Base-by-base conservation (phyloP, 2,113 vertebrate genomes). In the Oncorhynchus masou region DNA sequence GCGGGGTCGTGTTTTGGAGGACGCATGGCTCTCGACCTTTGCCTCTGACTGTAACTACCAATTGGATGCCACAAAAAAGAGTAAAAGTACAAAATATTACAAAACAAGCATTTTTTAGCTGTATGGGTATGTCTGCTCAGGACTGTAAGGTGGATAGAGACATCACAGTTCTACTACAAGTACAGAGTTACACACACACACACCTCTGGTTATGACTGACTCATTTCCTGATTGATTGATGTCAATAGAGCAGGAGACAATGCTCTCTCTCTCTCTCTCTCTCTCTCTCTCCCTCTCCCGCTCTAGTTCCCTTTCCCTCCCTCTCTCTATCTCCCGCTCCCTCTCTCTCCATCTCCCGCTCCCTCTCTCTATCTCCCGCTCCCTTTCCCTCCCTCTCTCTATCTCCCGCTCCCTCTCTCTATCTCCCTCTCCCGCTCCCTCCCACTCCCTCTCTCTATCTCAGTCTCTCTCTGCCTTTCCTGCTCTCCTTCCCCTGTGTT, bases 401-500 rank as follows among this genome's bases (percentile, higher is more conserved):
- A 11, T 3, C 4, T 13, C 25, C 51, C 54, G 1, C 54, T 20
- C 73, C 84, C 64, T 54, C 74, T 81, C 60, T 83, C n/a, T 25
- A 4, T 64, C 24, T 74, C 57, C n/a, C 15, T 22, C 4, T 12
- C 27, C 45, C 54, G 1, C 54, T 20, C 73, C 83, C 64, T 54
- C 59, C 13, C 7, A 1, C 5, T 15, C 27, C 54, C 54, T 75
- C 13, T 68, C n/a, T 70, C 70, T 34, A 11, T 5, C 5, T 67
- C 31, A 49, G 66, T 5, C 31, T 62, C 73, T 5, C 54, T 75
- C 34, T 73, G 54, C 66, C 78, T 78, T 62, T 62, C n/a, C 57
- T 62, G 66, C 24, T 60, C 22, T 74, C 70, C 60, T 8, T 62
- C 59, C n/a, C 5, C 73, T 86, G 74, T 73, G 39, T 7, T 74